Conservation (phyloP, 2,113 vertebrate species). For the Embiotoca jacksoni region DNA sequence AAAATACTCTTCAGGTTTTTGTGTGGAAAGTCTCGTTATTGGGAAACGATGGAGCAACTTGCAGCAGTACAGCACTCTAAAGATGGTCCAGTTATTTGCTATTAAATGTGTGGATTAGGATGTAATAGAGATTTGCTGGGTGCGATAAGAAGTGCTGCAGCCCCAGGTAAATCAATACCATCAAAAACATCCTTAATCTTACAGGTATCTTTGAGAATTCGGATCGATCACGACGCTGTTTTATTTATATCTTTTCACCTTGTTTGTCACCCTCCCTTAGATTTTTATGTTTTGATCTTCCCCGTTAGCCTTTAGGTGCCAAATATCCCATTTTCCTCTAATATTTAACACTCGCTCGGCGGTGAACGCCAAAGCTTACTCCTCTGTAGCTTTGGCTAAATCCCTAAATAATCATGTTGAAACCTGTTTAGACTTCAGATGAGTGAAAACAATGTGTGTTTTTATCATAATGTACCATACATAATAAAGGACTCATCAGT, state of each 20-base stretch:
- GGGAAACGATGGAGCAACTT: conserved; percentile 19
- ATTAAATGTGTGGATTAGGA: conserved; percentile 53
- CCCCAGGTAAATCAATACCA: conserved; percentile 48
- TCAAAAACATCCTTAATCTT: conserved; percentile 42
- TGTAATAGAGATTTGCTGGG: conserved; percentile 34
- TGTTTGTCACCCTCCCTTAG: conserved; percentile 14
- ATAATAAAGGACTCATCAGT: background rate
- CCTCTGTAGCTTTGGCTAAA: background rate
- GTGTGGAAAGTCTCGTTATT: background rate
- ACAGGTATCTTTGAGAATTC: conserved; percentile 47
- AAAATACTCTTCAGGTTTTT: conserved; percentile 17
- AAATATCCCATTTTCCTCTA: background rate
- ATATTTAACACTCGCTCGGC: background rate
- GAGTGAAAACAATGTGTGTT: background rate
- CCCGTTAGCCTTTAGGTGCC: background rate
- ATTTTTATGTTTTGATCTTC: conserved; percentile 13
- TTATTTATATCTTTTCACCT: conserved; percentile 24
- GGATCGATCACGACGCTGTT: conserved; percentile 20
- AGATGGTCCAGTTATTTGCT: conserved; percentile 40
- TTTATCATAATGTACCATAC: background rate
- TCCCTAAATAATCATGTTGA: conserved; percentile 10
- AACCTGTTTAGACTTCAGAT: background rate
- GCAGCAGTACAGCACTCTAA: conserved; percentile 18
- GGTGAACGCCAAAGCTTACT: background rate
- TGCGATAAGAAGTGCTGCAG: conserved; percentile 43